A percentile compares a stretch with the other conserved stretches of the same genome.
phyloP scores from a whole-genome alignment of 2,797 vertebrate species.

The Malacoraja senta region DNA sequence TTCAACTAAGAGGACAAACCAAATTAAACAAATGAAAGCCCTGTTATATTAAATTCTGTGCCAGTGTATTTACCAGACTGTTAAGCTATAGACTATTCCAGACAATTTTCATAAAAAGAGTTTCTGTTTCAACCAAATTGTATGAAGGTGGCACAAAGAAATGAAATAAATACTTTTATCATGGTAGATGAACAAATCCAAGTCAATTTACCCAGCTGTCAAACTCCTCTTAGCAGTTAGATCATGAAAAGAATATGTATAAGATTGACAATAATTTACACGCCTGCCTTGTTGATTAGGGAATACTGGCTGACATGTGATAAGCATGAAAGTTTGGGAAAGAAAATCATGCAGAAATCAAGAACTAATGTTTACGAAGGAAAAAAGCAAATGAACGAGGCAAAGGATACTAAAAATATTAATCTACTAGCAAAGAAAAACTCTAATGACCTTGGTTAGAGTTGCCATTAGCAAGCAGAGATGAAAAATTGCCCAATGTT shows the following conservation, averaged over 20 bases:
- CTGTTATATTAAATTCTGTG: not conserved
- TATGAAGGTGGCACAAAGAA: not conserved
- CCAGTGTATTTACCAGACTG: not conserved
- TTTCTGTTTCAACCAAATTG: not conserved
- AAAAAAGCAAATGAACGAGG: not conserved
- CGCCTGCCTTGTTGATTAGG: not conserved
- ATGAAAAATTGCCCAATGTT: not conserved
- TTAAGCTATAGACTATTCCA: not conserved
- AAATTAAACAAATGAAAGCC: not conserved
- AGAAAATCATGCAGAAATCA: not conserved
- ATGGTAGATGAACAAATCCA: conserved; percentile 1
- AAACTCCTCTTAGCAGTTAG: not conserved
- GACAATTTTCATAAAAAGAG: not conserved
- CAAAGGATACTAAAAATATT: not conserved
- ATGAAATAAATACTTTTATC: not conserved
- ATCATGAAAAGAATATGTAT: not conserved
- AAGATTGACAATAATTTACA: not conserved
- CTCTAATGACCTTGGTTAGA: not conserved
- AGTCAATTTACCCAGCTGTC: not conserved
- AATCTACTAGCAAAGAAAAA: not conserved
- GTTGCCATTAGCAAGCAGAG: not conserved
- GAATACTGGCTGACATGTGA: not conserved
- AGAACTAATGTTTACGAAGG: no score
- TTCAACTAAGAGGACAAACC: not conserved
- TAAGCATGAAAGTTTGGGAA: not conserved